Base-by-base conservation (phyloP, 2,888 invertebrate genomes). In the Hirtodrosophila cameraria region DNA sequence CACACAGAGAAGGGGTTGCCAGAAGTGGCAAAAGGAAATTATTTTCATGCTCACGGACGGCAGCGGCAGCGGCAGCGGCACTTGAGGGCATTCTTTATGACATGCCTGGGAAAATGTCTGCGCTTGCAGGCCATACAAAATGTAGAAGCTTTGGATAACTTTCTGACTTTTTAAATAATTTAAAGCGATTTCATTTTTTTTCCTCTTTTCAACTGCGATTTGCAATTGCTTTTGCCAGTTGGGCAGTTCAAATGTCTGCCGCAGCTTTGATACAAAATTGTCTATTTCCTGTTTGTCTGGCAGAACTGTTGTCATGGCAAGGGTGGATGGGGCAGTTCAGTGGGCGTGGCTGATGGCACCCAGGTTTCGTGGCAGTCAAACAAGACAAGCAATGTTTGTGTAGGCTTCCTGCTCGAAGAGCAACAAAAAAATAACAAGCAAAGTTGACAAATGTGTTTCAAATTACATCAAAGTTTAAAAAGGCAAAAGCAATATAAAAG, bases 81-180 rank as follows among this genome's bases (percentile, higher is more conserved):
- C 82, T 80, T 78, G 84, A 75, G 80, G 84, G 78, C 84, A 84
- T 78, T 78, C 75, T 78, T 84, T 81, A 75, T 78, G 84, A 74
- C 82, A 78, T 63, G 81, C 74, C 68, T 73, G 65, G 68, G 58
- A 73, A 68, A 84, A 61, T 67, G 73, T 81, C 64, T 63, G 61
- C 52, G 42, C 39, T 13, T 27, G 58, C 61, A 49, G 38, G 54
- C 27, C 48, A 50, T 59, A 42, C 20, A 63, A 52, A 59, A 62
- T 65, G 61, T 53, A 67, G 25, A 41, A 49, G 46, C 30, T 57
- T 28, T 57, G 57, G 42, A 59, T 64, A 53, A 53, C 33, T 57
- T 48, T 50, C 46, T 31, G 57, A 53, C 50, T 60, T 63, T 71
- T 61, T 80, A 69, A 83, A 79, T 83, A 60, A 83, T 80, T 79